Conservation (phyloP, 2,797 vertebrate species). For the Spheniscus humboldti region DNA sequence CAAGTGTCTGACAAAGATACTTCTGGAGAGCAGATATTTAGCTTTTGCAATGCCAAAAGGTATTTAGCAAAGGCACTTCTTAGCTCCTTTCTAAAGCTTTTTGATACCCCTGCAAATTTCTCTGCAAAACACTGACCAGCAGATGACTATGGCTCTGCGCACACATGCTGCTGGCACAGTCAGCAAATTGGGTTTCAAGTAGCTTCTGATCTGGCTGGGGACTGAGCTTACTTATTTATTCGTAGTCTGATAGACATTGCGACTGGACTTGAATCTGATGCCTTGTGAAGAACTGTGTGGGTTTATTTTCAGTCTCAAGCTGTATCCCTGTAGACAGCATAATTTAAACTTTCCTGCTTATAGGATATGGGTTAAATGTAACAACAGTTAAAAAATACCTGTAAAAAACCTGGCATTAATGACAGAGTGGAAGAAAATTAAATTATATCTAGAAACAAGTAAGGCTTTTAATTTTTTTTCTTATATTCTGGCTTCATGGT, state of each 20-base stretch:
- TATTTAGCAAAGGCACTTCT: neutral
- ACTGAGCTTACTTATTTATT: neutral
- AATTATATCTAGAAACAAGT: neutral
- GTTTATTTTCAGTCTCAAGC: neutral
- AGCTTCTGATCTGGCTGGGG: neutral
- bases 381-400: neutral
- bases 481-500: neutral
- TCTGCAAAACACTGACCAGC: neutral
- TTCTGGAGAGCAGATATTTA: slow-evolving; percentile 2
- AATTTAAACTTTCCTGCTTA: neutral
- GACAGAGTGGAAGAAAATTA: neutral
- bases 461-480: neutral
- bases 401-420: neutral
- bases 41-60: neutral
- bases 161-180: neutral
- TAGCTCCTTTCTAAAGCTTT: neutral
- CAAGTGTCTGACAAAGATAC: neutral
- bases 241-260: neutral
- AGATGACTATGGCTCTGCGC: neutral
- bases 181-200: neutral
- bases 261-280: neutral
- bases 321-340: neutral
- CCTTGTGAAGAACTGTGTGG: neutral
- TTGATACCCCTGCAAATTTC: neutral
- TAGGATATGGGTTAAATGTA: neutral